Evolutionary conservation across 30 jellyfish, hydroid and myxozoan genomes (phyloP), one percentile per base, ranked within the genome.

Genomic region (Aurelia coerulea): DNA sequence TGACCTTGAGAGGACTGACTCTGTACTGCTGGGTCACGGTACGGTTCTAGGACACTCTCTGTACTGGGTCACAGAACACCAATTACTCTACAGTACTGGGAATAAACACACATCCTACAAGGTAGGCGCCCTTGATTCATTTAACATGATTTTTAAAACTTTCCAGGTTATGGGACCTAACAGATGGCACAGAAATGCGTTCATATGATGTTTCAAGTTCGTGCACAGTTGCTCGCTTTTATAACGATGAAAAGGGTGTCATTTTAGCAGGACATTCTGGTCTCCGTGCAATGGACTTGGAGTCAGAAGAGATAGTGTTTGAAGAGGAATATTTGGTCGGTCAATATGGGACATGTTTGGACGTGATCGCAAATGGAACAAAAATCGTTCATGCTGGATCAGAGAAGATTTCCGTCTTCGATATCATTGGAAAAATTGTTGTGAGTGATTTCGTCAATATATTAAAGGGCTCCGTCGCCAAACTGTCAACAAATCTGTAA

Each of bases 131-230:
- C n/a, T n/a, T n/a, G n/a, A 46, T 4, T 46, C 56, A 46, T 46
- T 1, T 46, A 5, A 46, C 0, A 46, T 5, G 11, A 9, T 46
- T 46, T 46, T 67, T 80, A n/a, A 6, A 33, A n/a, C 17, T 71
- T 60, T 4, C 16, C 74, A 92, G 98, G 64, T 19, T 83, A 16
- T 92, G 98, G 98, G 95, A 87, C 66, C 46, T 92, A 58, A 35
- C 69, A 15, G 77, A 23, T 46, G 98, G 98, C 35, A 73, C 60
- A 32, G 95, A 81, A 41, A 42, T 86, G 34, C 86, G 93, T 9
- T 64, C 90, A 6, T 88, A 80, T 70, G 88, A 92, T 16, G 65
- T 63, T 34, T 73, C 76, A 15, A 37, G 35, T 18, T 12, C 58
- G n/a, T 78, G 29, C 66, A 64, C 37, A 16, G 75, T 72, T 60